Evolutionary conservation across 1,140 invertebrate species (phyloP).

Genomic region (Whitmania pigra): DNA sequence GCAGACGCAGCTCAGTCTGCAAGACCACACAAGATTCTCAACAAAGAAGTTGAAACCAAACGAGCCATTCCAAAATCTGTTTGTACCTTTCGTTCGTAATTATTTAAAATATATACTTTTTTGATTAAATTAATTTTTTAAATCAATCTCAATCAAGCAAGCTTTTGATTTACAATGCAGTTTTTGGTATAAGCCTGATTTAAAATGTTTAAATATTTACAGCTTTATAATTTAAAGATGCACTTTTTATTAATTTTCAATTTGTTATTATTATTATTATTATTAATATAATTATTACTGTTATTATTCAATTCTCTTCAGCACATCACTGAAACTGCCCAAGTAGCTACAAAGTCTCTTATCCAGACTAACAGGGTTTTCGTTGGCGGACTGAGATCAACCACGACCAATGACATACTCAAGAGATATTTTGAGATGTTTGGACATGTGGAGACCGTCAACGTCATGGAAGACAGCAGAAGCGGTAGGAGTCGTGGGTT

Average conservation of each 20-base stretch:
- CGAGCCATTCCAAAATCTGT: conserved; percentile 24
- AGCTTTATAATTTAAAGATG: no score
- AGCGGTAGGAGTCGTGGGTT: conserved; percentile 25
- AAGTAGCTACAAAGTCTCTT: neutral
- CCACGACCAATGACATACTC: conserved; percentile 18
- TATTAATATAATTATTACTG: no score
- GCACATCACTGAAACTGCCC: neutral
- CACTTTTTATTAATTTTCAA: no score
- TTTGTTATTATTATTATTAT: no score
- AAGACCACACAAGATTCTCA: conserved; percentile 20
- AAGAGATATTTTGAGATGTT: conserved; percentile 25
- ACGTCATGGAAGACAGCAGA: conserved; percentile 25
- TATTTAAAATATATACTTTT: no score
- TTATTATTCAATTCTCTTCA: neutral
- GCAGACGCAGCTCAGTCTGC: conserved; percentile 22
- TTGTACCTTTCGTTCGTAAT: neutral
- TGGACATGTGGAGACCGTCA: conserved; percentile 22
- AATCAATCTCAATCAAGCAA: no score
- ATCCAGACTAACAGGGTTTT: conserved; percentile 21
- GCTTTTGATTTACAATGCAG: no score
- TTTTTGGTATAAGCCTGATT: no score
- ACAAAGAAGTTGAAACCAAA: conserved; percentile 25
- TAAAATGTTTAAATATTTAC: no score
- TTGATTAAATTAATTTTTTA: no score
- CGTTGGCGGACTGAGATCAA: conserved; percentile 17